Evolutionary conservation across 2,113 vertebrate species (phyloP), one percentile per base, ranked within the genome.

Genomic region (Gulo gulo): DNA sequence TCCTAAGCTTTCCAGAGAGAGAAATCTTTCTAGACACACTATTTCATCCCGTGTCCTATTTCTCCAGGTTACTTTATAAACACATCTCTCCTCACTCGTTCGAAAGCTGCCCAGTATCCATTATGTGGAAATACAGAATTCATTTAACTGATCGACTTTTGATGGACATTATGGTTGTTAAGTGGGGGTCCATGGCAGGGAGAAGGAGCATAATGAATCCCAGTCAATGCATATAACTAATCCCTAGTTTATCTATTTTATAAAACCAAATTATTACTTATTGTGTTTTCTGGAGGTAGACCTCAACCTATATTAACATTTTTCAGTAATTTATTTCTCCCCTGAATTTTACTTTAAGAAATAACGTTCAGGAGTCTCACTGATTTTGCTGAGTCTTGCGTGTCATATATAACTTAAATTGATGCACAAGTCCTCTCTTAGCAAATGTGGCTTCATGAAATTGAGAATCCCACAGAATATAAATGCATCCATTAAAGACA

Each of bases 331-430:
- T 84, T 88, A 24, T 13, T 91, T 95, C 61, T 90, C 3, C 34
- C 59, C 59, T 67, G 65, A 65, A 65, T 85, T 87, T 96, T 92
- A 45, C 83, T 74, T 76, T 61, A 78, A 87, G 80, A 94, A 96
- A 47, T 57, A 69, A 26, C 16, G 42, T 86, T 29, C 3, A 65
- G 23, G 39, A 52, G 8, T 80, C 52, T 69, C 31, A 6, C 42
- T 78, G 47, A 13, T 63, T 91, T 90, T 96, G 59, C 36, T 47
- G 31, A 96, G 36, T 76, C 47, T 78, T 87, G 6, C 23, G 4
- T 85, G 1, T 85, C 16, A 67, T 79, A 29, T 82, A 52, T 63
- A 88, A 91, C 21, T 86, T 65, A 63, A 39, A 23, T 69, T 18
- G 29, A 63, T 14, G 67, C 55, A 9, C 7, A 65, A 47, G 57